phyloP scores from a whole-genome alignment of 2,113 vertebrate genomes.

The Chloropsis cyanopogon region DNA sequence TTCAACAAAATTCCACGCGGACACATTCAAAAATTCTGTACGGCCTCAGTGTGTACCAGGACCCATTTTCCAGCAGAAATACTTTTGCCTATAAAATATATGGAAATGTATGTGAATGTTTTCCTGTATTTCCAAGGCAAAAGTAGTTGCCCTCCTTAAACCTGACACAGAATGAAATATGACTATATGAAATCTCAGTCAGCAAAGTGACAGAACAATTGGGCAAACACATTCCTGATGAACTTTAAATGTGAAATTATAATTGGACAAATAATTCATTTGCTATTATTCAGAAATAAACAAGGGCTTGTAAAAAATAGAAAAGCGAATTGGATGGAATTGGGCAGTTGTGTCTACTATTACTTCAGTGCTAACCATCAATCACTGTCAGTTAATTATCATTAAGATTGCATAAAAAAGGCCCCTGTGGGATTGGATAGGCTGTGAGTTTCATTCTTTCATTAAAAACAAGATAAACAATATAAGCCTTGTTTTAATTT shows the following conservation, averaged over 20 bases:
- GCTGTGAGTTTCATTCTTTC: background rate
- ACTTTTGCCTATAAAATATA: background rate
- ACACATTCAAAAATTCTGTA: background rate
- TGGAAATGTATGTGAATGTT: background rate
- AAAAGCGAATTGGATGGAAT: background rate
- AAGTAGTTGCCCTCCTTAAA: background rate
- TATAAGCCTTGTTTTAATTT: background rate
- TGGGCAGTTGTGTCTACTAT: background rate
- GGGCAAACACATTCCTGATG: background rate
- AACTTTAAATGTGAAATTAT: background rate
- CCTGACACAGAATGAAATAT: background rate
- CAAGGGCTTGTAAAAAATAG: background rate
- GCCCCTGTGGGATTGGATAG: conserved; percentile 15
- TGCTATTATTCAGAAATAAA: conserved; percentile 4
- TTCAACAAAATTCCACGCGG: background rate
- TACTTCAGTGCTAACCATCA: conserved; percentile 29
- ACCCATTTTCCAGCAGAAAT: background rate
- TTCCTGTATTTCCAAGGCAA: background rate
- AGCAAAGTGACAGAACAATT: background rate
- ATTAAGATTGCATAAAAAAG: conserved; percentile 39
- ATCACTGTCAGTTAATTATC: conserved; percentile 70
- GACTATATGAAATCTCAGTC: background rate
- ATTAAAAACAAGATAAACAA: conserved; percentile 16
- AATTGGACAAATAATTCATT: conserved; percentile 5
- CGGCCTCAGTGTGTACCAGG: background rate